Evolutionary conservation across 2,797 vertebrate genomes (phyloP).

Genomic region (Bradypus variegatus): DNA sequence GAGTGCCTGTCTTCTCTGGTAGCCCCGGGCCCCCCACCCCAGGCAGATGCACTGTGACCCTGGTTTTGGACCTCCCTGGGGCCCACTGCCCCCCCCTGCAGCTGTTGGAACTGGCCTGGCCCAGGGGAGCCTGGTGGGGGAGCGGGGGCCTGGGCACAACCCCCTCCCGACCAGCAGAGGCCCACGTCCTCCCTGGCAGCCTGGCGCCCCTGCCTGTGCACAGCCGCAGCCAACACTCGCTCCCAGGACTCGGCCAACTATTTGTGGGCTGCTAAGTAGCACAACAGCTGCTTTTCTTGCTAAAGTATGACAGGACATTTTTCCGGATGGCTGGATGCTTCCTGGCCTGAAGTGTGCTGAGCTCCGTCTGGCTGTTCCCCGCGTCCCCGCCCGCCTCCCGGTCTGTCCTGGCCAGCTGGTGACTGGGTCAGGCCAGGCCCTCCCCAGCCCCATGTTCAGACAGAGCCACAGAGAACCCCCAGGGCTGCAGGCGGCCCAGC

Average conservation of each 20-base stretch:
- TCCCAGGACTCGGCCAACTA: conserved; percentile 58
- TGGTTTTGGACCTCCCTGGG: background rate
- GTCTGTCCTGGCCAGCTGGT: background rate
- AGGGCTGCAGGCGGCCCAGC: conserved; percentile 45
- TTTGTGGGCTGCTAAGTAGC: conserved; percentile 59
- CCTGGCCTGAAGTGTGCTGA: conserved; percentile 59
- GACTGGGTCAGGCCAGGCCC: background rate
- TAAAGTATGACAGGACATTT: conserved; percentile 62
- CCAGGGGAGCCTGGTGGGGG: background rate
- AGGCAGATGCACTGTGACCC: accelerated
- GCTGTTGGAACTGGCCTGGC: background rate
- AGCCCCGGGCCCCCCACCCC: background rate
- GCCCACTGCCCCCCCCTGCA: background rate
- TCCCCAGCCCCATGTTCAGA: conserved; percentile 6
- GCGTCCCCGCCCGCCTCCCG: background rate
- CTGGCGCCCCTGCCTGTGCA: conserved; percentile 62
- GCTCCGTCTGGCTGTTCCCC: background rate
- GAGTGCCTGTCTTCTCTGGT: no score
- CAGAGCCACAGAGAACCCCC: background rate
- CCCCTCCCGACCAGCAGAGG: background rate
- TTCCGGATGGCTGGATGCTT: conserved; percentile 58
- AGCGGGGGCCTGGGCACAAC: no score
- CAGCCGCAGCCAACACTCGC: conserved; percentile 65
- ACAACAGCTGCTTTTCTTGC: conserved; percentile 66
- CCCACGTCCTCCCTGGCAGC: background rate